Percentiles rank a stretch among this genome's conserved stretches.
These are phyloP conservation scores for Mormyrus hasselquistii DNA, from an alignment of 2,797 vertebrate species.

Conservation along the genomic window DNA sequence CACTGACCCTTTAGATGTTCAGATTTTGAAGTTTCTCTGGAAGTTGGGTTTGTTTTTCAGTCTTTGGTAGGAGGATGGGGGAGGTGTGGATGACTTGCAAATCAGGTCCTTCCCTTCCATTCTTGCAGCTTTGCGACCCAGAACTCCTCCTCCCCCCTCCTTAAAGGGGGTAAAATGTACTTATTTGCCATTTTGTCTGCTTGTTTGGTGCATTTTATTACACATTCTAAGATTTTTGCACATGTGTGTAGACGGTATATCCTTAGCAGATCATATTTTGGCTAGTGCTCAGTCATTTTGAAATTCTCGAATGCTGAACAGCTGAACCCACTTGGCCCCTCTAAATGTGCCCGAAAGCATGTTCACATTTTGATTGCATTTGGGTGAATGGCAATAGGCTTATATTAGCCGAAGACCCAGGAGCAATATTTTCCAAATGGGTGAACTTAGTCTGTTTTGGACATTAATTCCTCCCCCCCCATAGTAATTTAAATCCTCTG, in stretches of 20 bases:
- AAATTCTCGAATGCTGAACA: not conserved
- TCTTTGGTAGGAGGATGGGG: not conserved
- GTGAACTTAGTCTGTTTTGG: not conserved
- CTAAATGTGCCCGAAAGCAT: not conserved
- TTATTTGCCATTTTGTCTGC: not conserved
- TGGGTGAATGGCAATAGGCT: not conserved
- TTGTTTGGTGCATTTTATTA: not conserved
- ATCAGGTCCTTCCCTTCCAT: slow-evolving; percentile 26
- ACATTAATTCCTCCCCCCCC: too few relatives aligned
- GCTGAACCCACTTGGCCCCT: not conserved
- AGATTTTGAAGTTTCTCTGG: not conserved
- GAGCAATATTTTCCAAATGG: not conserved
- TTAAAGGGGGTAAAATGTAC: not conserved
- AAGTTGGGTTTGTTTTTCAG: not conserved
- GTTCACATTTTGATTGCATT: not conserved
- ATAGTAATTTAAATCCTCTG: not conserved
- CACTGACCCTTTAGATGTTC: not conserved
- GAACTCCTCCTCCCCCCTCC: not conserved
- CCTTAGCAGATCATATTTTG: not conserved
- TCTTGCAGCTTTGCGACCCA: slow-evolving; percentile 33
- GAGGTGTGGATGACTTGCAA: not conserved
- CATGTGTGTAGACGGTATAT: not conserved
- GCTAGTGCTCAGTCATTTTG: not conserved
- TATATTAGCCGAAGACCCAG: not conserved
- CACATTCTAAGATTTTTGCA: not conserved